Conservation (phyloP, 2,888 invertebrate species). For the Amorpha juglandis region DNA sequence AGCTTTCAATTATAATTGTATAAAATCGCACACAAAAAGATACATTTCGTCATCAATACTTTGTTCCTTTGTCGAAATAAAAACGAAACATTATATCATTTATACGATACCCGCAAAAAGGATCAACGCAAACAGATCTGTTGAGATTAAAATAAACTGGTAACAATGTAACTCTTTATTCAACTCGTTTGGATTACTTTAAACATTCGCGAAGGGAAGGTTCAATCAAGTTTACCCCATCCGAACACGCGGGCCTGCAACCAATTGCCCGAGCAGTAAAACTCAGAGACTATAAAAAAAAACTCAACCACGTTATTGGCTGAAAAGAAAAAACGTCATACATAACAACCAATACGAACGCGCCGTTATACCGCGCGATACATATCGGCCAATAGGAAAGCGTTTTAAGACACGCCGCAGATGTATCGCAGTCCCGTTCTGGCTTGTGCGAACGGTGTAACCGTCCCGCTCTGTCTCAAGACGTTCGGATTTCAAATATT, state of each 20-base stretch:
- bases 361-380: constrained; percentile 54
- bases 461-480: constrained; percentile 26
- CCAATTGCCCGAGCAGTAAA: constrained; percentile 63
- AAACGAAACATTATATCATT: not conserved
- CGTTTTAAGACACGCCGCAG: constrained; percentile 44
- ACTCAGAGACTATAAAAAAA: constrained; percentile 57
- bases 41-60: not conserved
- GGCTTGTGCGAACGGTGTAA: not conserved
- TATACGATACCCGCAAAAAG: not conserved
- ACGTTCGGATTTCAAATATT: constrained; percentile 33
- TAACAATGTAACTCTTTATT: constrained; percentile 8
- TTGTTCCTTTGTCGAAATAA: not conserved
- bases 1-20: no score
- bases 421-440: constrained; percentile 22
- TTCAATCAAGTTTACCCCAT: constrained; percentile 22
- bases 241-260: constrained; percentile 51
- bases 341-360: constrained; percentile 49
- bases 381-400: constrained; percentile 58
- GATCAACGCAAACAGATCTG: not conserved
- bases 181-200: constrained; percentile 21
- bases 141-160: constrained; percentile 10
- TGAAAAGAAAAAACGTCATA: constrained; percentile 44
- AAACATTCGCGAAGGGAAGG: not conserved
- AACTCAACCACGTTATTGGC: constrained; percentile 22
- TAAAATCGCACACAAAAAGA: no score